Evolutionary conservation across 2,888 invertebrate genomes (phyloP).

Genomic region (Eupithecia exiguata): DNA sequence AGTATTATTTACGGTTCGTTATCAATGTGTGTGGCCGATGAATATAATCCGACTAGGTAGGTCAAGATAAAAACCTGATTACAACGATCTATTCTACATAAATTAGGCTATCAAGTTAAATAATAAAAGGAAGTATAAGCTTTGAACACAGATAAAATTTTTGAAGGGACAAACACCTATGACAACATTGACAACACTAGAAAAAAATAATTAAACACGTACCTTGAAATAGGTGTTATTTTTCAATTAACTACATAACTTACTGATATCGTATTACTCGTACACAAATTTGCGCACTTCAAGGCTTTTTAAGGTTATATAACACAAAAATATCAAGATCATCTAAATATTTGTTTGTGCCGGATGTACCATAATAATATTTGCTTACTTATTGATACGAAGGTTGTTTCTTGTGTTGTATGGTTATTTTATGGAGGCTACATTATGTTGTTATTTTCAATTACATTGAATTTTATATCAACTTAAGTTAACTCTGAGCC

Average conservation of each 20-base stretch:
- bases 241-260: neutral
- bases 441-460: neutral
- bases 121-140: slow-evolving; percentile 45
- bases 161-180: neutral
- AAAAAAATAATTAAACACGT: neutral
- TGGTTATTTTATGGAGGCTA: slow-evolving; percentile 26
- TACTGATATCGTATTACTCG: neutral
- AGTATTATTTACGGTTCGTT: slow-evolving; percentile 37
- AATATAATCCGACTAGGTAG: slow-evolving; percentile 39
- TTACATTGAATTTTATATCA: neutral
- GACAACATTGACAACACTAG: neutral
- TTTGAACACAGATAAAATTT: slow-evolving; percentile 37
- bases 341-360: slow-evolving; percentile 40
- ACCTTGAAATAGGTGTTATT: neutral
- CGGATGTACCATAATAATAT: slow-evolving; percentile 39
- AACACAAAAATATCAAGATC: slow-evolving; percentile 37
- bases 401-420: slow-evolving; percentile 44
- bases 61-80: slow-evolving; percentile 38
- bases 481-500: neutral
- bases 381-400: slow-evolving; percentile 44
- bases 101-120: slow-evolving; percentile 47
- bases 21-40: slow-evolving; percentile 44
- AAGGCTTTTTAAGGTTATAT: slow-evolving; percentile 39
- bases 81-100: slow-evolving; percentile 32
- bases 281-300: neutral